Conservation (phyloP, 2,113 vertebrate species). For the Willisornis vidua region DNA sequence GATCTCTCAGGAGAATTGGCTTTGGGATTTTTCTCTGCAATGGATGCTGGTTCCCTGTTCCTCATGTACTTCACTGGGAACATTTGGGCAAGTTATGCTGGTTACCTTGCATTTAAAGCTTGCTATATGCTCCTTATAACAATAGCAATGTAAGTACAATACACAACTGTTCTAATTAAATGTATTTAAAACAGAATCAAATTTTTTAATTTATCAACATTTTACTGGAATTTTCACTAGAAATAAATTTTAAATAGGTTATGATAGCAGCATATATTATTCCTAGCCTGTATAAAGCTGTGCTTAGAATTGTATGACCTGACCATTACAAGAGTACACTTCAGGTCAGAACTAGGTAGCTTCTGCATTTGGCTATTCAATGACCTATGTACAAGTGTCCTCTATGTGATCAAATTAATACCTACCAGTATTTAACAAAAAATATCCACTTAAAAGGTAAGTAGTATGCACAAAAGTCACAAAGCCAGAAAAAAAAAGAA, state of each 20-base stretch:
- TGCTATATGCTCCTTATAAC: slow-evolving; percentile 92
- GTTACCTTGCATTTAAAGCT: slow-evolving; percentile 87
- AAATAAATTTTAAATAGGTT: neutral
- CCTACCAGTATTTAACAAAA: neutral
- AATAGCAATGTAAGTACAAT: slow-evolving; percentile 86
- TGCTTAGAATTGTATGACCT: neutral
- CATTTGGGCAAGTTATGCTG: slow-evolving; percentile 89
- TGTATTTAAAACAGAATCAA: neutral
- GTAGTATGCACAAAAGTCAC: neutral
- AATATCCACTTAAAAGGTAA: neutral
- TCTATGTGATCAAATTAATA: neutral
- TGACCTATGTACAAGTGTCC: neutral
- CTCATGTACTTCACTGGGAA: slow-evolving; percentile 82
- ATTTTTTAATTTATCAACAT: neutral
- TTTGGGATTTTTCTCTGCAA: slow-evolving; percentile 83
- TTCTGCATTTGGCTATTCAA: neutral
- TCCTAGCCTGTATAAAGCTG: neutral
- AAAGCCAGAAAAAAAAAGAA: neutral
- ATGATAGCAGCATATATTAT: neutral
- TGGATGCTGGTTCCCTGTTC: slow-evolving; percentile 81
- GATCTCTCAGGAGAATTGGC: slow-evolving; percentile 86
- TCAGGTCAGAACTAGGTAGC: neutral
- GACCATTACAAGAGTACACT: neutral
- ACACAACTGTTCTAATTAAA: neutral
- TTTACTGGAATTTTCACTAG: neutral